These are phyloP conservation scores for Eremobia ochroleuca DNA, from an alignment of 2,888 invertebrate species.

Conservation along the genomic window DNA sequence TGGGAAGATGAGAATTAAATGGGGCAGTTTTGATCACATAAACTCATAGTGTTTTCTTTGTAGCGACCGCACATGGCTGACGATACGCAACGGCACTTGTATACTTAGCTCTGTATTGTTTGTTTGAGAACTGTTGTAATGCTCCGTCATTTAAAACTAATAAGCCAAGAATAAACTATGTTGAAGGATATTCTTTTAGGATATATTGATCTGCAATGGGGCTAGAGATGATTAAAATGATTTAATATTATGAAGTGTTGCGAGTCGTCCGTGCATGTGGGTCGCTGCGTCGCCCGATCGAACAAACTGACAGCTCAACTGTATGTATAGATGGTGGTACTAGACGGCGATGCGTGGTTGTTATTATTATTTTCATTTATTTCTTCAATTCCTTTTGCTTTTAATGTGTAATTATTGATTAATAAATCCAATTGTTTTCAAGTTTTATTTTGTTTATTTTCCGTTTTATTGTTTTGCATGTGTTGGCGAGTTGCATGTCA, in stretches of 20 bases:
- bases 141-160: too few relatives aligned
- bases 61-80: slow-evolving; percentile 11
- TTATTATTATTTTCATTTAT: slow-evolving; percentile 71
- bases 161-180: background rate
- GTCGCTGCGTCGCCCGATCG: slow-evolving; percentile 39
- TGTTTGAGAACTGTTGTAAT: background rate
- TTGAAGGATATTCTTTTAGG: background rate
- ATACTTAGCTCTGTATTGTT: slow-evolving; percentile 14
- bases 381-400: slow-evolving; percentile 72
- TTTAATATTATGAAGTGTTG: slow-evolving; percentile 23
- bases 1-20: slow-evolving; percentile 72
- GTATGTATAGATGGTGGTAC: slow-evolving; percentile 56
- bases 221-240: background rate
- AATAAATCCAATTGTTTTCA: slow-evolving; percentile 85
- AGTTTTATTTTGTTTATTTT: slow-evolving; percentile 73
- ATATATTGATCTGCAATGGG: background rate
- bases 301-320: slow-evolving; percentile 64
- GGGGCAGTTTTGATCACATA: slow-evolving; percentile 72
- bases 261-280: slow-evolving; percentile 18
- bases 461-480: background rate
- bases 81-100: slow-evolving; percentile 27
- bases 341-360: slow-evolving; percentile 60
- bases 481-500: background rate
- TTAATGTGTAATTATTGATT: slow-evolving; percentile 75
- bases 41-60: slow-evolving; percentile 64